These are phyloP conservation scores for Microctenopoma stevenorrisi DNA, from an alignment of 2,797 vertebrate genomes.

Conservation along the genomic window DNA sequence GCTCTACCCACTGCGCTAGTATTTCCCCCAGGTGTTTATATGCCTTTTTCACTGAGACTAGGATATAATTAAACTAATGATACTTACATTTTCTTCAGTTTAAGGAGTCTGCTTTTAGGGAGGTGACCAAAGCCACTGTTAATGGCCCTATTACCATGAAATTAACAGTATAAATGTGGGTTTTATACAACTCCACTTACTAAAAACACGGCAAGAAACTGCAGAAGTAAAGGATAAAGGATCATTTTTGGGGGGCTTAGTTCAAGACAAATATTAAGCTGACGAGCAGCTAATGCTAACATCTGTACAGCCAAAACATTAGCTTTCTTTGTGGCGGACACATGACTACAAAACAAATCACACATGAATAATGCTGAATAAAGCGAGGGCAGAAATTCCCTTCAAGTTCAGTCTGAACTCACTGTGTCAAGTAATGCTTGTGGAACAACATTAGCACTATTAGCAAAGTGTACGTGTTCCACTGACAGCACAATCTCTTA, in stretches of 20 bases:
- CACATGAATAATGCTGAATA: too few relatives aligned
- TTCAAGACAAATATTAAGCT: not conserved
- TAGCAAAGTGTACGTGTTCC: not conserved
- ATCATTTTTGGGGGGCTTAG: not conserved
- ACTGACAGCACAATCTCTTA: constrained; percentile 24
- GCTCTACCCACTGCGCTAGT: too few relatives aligned
- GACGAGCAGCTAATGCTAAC: not conserved
- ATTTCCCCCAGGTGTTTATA: too few relatives aligned
- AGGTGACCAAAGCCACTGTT: not conserved
- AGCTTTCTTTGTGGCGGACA: not conserved
- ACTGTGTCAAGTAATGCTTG: constrained; percentile 20
- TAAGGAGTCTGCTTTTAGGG: not conserved
- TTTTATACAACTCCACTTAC: too few relatives aligned
- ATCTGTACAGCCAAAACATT: not conserved
- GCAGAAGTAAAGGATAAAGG: too few relatives aligned
- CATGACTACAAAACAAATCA: not conserved
- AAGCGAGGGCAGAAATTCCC: not conserved
- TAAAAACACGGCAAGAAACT: too few relatives aligned
- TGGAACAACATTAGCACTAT: constrained; percentile 1
- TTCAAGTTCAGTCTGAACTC: constrained; percentile 33
- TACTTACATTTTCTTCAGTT: too few relatives aligned
- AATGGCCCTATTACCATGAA: not conserved
- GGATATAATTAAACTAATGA: not conserved
- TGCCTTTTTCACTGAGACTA: not conserved
- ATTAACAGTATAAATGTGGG: too few relatives aligned